A percentile compares a stretch with the other conserved stretches of the same genome.
phyloP scores from a whole-genome alignment of 2,888 invertebrate genomes.

The Sinopyrophorus schimmeli region DNA sequence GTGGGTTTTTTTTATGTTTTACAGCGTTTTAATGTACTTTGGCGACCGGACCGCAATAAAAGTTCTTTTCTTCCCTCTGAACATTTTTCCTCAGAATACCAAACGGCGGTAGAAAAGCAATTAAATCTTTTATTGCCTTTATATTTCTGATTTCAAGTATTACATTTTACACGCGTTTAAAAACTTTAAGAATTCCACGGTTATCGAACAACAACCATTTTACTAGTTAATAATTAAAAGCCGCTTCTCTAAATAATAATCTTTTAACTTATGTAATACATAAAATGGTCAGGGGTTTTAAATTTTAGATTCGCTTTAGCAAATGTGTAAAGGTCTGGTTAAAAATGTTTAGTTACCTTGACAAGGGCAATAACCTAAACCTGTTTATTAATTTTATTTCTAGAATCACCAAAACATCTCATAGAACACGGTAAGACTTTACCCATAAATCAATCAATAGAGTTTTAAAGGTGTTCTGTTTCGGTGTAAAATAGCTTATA shows the following conservation, averaged over 20 bases:
- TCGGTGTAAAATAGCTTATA: conserved; percentile 23
- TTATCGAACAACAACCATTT: conserved; percentile 27
- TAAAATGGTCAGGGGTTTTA: conserved; percentile 28
- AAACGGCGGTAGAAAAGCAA: conserved; percentile 39
- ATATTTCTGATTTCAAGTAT: conserved; percentile 41
- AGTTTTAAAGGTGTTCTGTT: conserved; percentile 23
- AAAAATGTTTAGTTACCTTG: conserved; percentile 32
- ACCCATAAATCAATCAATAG: conserved; percentile 31
- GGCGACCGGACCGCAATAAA: conserved; percentile 28
- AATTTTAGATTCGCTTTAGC: conserved; percentile 29
- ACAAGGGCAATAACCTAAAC: conserved; percentile 32
- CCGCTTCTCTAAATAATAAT: no score
- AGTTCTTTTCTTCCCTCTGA: conserved; percentile 35
- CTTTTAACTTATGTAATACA: no score
- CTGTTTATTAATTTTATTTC: conserved; percentile 34
- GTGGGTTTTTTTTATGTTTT: conserved; percentile 24
- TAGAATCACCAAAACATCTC: conserved; percentile 32
- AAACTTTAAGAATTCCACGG: conserved; percentile 27
- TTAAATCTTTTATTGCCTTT: conserved; percentile 43
- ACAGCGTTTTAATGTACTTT: conserved; percentile 29
- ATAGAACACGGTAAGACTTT: conserved; percentile 31
- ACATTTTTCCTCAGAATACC: conserved; percentile 37
- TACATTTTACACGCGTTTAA: conserved; percentile 39
- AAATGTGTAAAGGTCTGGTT: conserved; percentile 28
- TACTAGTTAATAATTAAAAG: no score